Conservation (phyloP, 2,113 vertebrate species). For the Desmodus rotundus region DNA sequence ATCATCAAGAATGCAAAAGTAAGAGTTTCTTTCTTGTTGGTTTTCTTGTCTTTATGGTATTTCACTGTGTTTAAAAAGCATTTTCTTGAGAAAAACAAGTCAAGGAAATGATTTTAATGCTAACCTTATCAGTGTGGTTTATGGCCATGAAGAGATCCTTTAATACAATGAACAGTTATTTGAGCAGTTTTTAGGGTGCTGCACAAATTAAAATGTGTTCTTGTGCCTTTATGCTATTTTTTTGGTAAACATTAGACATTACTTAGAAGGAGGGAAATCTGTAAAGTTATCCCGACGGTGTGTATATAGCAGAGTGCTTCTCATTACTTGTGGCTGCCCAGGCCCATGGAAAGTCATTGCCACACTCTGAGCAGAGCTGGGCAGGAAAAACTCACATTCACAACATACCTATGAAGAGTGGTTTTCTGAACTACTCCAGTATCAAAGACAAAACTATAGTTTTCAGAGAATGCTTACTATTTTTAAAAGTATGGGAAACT, state of each 20-base stretch:
- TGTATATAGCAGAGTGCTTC: neutral
- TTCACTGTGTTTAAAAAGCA: slow-evolving; percentile 42
- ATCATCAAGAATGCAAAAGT: slow-evolving; percentile 16
- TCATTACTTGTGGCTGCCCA: neutral
- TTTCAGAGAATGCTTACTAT: neutral
- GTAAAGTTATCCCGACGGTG: neutral
- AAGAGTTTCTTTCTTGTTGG: neutral
- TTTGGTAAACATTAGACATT: neutral
- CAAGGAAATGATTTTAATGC: slow-evolving; percentile 39
- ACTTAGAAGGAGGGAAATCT: neutral
- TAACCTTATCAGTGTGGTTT: slow-evolving; percentile 34
- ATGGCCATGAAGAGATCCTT: neutral
- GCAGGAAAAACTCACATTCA: neutral
- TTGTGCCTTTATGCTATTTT: neutral
- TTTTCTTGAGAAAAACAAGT: slow-evolving; percentile 64
- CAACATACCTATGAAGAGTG: neutral
- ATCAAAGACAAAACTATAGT: neutral
- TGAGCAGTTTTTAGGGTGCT: slow-evolving; percentile 13
- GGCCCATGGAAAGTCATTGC: neutral
- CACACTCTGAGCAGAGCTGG: neutral
- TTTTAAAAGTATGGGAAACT: slow-evolving; percentile 16
- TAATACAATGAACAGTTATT: too few relatives aligned
- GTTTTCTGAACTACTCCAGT: neutral
- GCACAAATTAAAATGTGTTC: neutral
- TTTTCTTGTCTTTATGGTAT: slow-evolving; percentile 41